Evolutionary conservation across 2,797 vertebrate genomes (phyloP).

Genomic region (Ceyx erithaca): DNA sequence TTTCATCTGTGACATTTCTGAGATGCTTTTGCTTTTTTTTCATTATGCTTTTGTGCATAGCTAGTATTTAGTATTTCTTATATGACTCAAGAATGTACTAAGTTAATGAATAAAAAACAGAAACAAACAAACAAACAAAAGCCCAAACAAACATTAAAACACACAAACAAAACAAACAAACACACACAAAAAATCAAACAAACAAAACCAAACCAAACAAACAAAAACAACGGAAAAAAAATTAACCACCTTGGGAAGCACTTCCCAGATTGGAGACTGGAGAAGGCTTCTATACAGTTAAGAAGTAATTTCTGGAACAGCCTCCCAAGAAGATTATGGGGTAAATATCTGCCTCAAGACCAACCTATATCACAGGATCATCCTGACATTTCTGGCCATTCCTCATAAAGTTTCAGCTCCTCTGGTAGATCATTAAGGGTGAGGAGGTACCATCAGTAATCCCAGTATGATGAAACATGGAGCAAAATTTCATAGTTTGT

Average conservation of each 20-base stretch:
- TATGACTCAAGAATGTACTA: neutral
- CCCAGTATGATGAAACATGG: slow-evolving; percentile 32
- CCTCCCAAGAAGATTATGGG: neutral
- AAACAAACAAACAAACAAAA: neutral
- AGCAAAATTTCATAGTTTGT: slow-evolving; percentile 31
- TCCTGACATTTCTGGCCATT: neutral
- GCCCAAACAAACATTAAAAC: no score
- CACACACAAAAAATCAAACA: no score
- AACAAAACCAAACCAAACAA: no score
- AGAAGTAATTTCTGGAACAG: neutral
- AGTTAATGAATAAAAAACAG: neutral
- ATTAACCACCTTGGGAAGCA: neutral
- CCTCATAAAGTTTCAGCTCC: neutral
- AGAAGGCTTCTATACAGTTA: neutral
- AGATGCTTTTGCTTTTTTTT: no score
- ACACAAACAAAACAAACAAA: no score
- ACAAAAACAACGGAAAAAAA: no score
- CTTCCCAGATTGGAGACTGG: neutral
- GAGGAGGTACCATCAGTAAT: neutral
- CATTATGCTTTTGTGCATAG: neutral
- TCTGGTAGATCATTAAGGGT: neutral
- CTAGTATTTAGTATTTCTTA: neutral
- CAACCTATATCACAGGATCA: neutral
- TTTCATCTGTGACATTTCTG: neutral
- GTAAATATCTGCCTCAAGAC: neutral